Base-by-base conservation (phyloP, 2,113 vertebrate genomes). In the Mola mola region DNA sequence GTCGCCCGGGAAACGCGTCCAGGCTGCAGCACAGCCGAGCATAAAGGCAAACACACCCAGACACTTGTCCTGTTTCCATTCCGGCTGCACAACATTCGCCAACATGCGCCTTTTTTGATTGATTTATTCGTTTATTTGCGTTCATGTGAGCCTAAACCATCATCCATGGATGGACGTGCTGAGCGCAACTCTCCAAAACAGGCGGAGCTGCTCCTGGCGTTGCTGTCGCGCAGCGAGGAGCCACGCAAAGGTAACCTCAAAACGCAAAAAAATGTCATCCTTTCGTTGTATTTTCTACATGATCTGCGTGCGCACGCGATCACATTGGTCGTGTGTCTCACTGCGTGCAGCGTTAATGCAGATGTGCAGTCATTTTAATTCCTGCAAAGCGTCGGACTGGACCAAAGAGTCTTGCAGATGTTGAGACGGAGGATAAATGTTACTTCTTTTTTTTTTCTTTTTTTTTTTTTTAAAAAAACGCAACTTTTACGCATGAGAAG, bases 191-290 rank as follows among this genome's bases (percentile, higher is more conserved):
- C 61, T 40, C 88, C 86, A 7, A 92, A 84, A 81, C 80, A 82
- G 72, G 51, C 87, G 12, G 92, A 94, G 75, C 91, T 93, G 85
- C 92, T 94, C 15, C 72, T 95, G 1, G 91, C 94, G 10, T 61
- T 94, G 59, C 85, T 94, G 79, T 87, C 93, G 2, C 92, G 92
- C 70, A 92, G 90, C 29, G 92, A 92, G 25, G 90, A 93, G 42
- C 84, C 93, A 41, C 89, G 89, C 31, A 91, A 90, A 95, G 94
- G 94, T 95, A 92, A 83, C 21, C 8, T n/a, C n/a, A n/a, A n/a
- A n/a, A 40, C 16, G 6, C 15, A 40, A 17, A 6, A 17, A 40
- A 40, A n/a, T 3, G 2, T 7, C 15, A 40, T 50, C 3, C 12
- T 13, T 16, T 22, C 11, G 2, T 2, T 47, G 9, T 29, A 48